phyloP scores from a whole-genome alignment of 2,113 vertebrate species.

The Rhinichthys klamathensis region DNA sequence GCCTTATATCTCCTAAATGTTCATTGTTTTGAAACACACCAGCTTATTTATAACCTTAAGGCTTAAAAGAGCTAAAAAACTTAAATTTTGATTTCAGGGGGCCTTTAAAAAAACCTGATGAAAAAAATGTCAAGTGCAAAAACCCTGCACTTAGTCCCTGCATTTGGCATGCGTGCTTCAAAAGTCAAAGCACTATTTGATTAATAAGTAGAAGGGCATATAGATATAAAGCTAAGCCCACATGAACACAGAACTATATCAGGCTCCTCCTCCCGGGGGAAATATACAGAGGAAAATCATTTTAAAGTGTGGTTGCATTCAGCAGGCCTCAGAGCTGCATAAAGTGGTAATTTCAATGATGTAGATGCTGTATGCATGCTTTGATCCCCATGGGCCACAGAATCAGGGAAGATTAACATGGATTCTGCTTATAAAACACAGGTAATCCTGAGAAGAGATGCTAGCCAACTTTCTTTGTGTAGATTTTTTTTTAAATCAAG shows the following conservation, averaged over 20 bases:
- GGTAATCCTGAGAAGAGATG: constrained; percentile 11
- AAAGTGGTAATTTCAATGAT: constrained; percentile 1
- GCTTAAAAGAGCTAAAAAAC: no score
- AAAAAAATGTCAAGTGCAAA: not conserved
- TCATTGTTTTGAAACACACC: no score
- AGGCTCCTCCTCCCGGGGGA: constrained; percentile 4
- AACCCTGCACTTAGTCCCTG: not conserved
- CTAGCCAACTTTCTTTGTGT: not conserved
- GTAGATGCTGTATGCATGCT: not conserved
- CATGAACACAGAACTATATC: constrained; percentile 1
- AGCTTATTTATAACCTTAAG: no score
- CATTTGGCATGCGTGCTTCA: not conserved
- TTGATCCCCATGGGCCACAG: not conserved
- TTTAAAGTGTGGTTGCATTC: not conserved
- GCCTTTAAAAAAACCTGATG: not conserved
- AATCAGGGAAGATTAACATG: constrained; percentile 16
- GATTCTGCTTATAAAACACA: not conserved
- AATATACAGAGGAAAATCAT: constrained; percentile 13
- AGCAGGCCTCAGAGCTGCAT: not conserved
- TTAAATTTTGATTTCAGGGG: no score
- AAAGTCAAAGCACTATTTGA: not conserved
- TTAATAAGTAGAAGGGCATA: constrained; percentile 9
- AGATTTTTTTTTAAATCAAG: not conserved
- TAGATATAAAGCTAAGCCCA: not conserved
- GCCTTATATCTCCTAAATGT: no score